Percentiles rank a stretch among this genome's conserved stretches.
Conservation (phyloP, 1,140 invertebrate genomes). For the Orius insidiosus region DNA sequence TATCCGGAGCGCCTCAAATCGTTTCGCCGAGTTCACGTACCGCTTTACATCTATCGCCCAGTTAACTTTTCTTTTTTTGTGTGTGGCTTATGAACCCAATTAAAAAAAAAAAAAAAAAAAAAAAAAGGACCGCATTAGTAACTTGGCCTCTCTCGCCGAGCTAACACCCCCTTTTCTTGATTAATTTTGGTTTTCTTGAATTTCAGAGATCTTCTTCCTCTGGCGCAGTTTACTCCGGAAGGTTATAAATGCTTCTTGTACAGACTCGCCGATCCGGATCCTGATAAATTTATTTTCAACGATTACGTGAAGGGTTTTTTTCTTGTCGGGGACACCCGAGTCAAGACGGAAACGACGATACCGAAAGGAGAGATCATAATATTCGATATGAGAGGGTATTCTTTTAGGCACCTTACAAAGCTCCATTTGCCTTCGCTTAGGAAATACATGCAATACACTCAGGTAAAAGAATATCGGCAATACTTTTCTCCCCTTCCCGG, state of each 20-base stretch:
- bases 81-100: too few species aligned
- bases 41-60: too few species aligned
- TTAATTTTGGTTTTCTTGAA: too few species aligned
- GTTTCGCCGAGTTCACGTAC: too few species aligned
- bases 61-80: too few species aligned
- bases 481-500: too few species aligned
- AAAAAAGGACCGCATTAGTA: too few species aligned
- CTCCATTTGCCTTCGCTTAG: constrained; percentile 16
- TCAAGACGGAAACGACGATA: constrained; percentile 18
- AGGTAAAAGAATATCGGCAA: constrained; percentile 16
- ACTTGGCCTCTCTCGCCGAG: too few species aligned
- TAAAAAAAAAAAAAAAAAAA: too few species aligned
- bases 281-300: constrained; percentile 33
- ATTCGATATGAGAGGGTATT: constrained; percentile 21
- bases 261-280: constrained; percentile 36
- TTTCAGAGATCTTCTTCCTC: constrained; percentile 20
- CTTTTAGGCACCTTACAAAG: constrained; percentile 19
- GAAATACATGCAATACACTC: constrained; percentile 22
- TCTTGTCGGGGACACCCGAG: constrained; percentile 19
- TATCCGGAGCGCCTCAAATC: too few species aligned
- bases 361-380: constrained; percentile 21
- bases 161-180: constrained; percentile 5
- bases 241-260: constrained; percentile 40
- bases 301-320: constrained; percentile 22
- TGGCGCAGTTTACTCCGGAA: constrained; percentile 32